Percentiles rank a stretch among this genome's conserved stretches.
Evolutionary conservation across 2,888 invertebrate species (phyloP).

Genomic region (Pseudeuparius sepicola): DNA sequence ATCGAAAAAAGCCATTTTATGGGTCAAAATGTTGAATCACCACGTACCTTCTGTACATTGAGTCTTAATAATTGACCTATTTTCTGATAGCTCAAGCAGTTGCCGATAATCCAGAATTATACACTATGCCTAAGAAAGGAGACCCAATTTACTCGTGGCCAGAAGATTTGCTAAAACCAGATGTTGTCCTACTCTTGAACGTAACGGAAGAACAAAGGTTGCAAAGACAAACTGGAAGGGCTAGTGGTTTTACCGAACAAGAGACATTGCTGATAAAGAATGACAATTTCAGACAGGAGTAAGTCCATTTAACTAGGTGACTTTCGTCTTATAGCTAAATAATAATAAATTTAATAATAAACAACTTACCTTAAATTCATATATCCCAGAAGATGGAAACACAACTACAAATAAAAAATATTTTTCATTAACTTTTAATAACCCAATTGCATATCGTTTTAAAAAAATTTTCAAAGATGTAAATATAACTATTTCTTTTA

Average conservation of each 20-base stretch:
- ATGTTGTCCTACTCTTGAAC: conserved; percentile 37
- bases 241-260: conserved; percentile 28
- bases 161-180: conserved; percentile 38
- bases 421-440: conserved; percentile 4
- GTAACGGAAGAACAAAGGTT: conserved; percentile 37
- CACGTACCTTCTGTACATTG: too few relatives aligned
- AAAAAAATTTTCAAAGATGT: too few relatives aligned
- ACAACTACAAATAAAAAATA: too few relatives aligned
- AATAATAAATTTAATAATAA: too few relatives aligned
- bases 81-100: conserved; percentile 36
- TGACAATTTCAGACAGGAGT: conserved; percentile 33
- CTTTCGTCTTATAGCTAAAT: neutral
- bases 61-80: too few relatives aligned
- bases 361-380: too few relatives aligned
- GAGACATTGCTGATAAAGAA: conserved; percentile 31
- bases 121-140: conserved; percentile 29
- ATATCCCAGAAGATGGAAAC: too few relatives aligned
- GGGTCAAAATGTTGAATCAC: too few relatives aligned
- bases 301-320: too few relatives aligned
- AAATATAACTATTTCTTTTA: too few relatives aligned
- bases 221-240: conserved; percentile 32
- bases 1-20: too few relatives aligned
- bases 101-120: conserved; percentile 24
- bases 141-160: conserved; percentile 39
- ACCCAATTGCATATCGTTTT: too few relatives aligned